Evolutionary conservation across 2,113 vertebrate species (phyloP).

Genomic region (Aythya baeri): DNA sequence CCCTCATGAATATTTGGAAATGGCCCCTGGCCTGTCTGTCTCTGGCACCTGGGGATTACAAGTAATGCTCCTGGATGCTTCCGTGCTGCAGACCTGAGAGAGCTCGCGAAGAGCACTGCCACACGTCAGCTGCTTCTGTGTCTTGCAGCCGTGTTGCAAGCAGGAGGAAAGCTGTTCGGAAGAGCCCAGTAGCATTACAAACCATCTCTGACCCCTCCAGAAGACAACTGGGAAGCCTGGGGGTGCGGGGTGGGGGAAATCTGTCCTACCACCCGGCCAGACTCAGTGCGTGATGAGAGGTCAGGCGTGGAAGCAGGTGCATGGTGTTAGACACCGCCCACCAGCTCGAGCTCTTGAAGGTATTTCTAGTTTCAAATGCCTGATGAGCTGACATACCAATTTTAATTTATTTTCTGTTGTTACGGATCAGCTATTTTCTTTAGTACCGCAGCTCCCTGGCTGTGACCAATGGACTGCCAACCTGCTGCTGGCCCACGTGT

Average conservation of each 20-base stretch:
- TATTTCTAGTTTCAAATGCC: background rate
- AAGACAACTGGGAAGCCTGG: background rate
- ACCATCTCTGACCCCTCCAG: background rate
- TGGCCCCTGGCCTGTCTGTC: background rate
- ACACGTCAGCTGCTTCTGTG: background rate
- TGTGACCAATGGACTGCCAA: background rate
- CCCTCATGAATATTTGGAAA: background rate
- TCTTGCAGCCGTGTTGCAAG: accelerated
- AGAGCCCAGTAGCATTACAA: background rate
- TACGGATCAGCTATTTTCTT: background rate
- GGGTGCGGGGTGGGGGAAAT: background rate
- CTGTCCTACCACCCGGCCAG: background rate
- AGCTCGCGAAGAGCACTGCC: background rate
- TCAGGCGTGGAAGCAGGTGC: background rate
- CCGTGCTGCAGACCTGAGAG: background rate
- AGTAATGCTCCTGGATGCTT: background rate
- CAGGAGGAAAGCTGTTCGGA: accelerated
- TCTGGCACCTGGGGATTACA: background rate
- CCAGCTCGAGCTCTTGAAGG: background rate
- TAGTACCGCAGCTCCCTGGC: background rate
- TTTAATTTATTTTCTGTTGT: background rate
- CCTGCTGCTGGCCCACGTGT: background rate
- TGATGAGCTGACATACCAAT: background rate
- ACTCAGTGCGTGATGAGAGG: background rate
- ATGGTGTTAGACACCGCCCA: background rate